Evolutionary conservation across 2,797 vertebrate species (phyloP).

Genomic region (Eulemur rubriventer): DNA sequence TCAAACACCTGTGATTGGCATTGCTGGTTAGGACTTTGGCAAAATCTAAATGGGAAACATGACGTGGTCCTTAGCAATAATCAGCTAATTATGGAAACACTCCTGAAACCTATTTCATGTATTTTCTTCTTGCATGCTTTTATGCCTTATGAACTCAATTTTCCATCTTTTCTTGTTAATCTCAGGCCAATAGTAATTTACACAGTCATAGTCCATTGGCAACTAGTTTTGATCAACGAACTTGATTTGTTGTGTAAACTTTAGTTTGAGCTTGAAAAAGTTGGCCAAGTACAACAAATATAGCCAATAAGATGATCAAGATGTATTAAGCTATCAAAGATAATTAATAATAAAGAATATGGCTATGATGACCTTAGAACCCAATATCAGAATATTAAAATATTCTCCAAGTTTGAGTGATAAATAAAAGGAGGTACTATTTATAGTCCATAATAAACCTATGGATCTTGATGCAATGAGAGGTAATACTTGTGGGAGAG

Average conservation of each 20-base stretch:
- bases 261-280: conserved; percentile 34
- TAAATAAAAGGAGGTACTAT: neutral
- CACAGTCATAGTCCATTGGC: neutral
- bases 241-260: neutral
- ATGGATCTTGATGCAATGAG: neutral
- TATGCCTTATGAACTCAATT: neutral
- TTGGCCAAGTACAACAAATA: neutral
- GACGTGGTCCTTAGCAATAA: neutral
- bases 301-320: neutral
- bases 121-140: conserved; percentile 20
- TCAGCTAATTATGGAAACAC: neutral
- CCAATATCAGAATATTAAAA: neutral
- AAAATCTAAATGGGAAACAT: conserved; percentile 43
- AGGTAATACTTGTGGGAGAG: neutral
- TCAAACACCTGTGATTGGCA: neutral
- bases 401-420: conserved; percentile 2
- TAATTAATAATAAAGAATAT: neutral
- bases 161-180: conserved; percentile 2
- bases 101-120: conserved; percentile 17
- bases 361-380: neutral
- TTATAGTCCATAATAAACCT: neutral
- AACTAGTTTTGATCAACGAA: neutral
- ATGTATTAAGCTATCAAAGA: neutral
- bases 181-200: neutral
- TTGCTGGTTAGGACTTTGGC: neutral